Conservation (phyloP, 92 coral and sea anemone species). For the Porites lobata region DNA sequence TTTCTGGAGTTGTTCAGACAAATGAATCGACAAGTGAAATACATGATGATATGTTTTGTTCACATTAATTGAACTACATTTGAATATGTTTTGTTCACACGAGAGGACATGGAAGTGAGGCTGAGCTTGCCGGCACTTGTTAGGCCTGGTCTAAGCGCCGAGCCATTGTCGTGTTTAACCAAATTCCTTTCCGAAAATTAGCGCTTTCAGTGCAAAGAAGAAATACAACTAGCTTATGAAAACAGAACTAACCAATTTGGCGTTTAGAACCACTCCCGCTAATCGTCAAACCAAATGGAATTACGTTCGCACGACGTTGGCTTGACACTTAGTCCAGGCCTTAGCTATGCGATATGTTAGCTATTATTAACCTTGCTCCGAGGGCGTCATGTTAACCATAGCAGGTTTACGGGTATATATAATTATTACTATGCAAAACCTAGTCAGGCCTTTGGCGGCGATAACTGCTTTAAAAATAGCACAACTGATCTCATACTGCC, state of each 20-base stretch:
- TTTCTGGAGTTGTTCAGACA: no score
- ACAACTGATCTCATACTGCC: slow-evolving; percentile 53
- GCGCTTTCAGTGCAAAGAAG: no score
- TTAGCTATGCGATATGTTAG: slow-evolving; percentile 64
- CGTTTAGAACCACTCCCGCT: no score
- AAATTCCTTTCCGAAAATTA: slow-evolving; percentile 12
- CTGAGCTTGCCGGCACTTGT: slow-evolving; percentile 51
- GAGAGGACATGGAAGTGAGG: slow-evolving; percentile 65
- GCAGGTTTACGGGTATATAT: slow-evolving; percentile 65
- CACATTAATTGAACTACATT: no score
- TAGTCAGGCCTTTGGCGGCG: slow-evolving; percentile 18
- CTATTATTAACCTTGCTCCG: slow-evolving; percentile 55
- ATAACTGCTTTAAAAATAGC: slow-evolving; percentile 49
- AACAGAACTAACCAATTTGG: no score
- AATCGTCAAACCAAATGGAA: slow-evolving; percentile 27
- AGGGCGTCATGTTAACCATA: slow-evolving; percentile 56
- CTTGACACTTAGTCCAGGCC: slow-evolving; percentile 49
- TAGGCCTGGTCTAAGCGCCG: slow-evolving; percentile 47
- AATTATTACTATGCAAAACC: slow-evolving; percentile 46
- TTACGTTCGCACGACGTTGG: slow-evolving; percentile 54
- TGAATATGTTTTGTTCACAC: slow-evolving; percentile 20
- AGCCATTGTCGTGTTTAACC: slow-evolving; percentile 28
- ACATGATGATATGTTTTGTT: no score
- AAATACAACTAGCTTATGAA: no score
- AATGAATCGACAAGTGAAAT: no score